Evolutionary conservation across 2,113 vertebrate species (phyloP).

Genomic region (Dinomys branickii): DNA sequence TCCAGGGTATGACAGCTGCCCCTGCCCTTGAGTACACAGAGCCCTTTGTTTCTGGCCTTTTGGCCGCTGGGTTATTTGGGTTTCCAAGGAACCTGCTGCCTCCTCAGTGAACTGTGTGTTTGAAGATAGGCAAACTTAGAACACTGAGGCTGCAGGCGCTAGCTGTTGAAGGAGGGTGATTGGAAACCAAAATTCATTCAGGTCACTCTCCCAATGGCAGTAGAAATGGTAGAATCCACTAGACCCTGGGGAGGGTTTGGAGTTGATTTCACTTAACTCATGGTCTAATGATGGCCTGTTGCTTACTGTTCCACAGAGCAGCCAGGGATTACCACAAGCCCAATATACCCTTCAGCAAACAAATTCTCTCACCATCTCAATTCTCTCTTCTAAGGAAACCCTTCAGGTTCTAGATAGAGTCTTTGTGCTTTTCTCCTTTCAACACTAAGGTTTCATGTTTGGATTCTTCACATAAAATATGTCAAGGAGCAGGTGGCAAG

Average conservation of each 20-base stretch:
- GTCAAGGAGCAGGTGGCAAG: neutral
- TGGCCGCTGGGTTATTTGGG: neutral
- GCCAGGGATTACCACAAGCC: neutral
- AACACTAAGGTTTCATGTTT: neutral
- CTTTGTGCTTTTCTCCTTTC: neutral
- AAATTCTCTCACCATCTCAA: neutral
- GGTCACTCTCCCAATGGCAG: neutral
- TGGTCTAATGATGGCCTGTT: neutral
- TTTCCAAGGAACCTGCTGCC: neutral
- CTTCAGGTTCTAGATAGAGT: neutral
- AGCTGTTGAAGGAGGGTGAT: neutral
- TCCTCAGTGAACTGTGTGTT: neutral
- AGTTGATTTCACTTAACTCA: neutral
- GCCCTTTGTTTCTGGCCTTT: slow-evolving; percentile 24
- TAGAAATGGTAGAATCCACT: neutral
- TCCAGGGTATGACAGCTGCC: neutral
- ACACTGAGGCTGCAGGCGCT: neutral
- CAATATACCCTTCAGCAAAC: neutral
- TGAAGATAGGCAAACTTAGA: neutral
- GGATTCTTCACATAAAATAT: neutral
- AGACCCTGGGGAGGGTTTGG: neutral
- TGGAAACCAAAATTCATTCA: neutral
- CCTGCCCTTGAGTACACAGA: neutral
- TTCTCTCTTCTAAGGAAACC: neutral
- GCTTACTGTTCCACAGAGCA: neutral